Conservation (phyloP, 1,140 invertebrate genomes). For the Drosophila ambigua region DNA sequence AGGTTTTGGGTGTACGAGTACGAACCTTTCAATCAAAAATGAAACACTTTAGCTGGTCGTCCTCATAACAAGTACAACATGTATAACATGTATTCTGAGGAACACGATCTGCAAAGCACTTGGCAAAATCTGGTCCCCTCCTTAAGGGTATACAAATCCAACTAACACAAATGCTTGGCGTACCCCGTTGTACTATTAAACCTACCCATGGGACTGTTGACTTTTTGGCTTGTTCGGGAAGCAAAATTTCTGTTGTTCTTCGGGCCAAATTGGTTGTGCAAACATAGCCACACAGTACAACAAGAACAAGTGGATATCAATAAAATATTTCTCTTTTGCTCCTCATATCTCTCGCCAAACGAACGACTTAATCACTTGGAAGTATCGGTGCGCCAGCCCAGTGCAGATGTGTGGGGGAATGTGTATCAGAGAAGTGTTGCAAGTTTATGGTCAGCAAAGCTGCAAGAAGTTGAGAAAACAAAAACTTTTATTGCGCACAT, state of each 20-base stretch:
- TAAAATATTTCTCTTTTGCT: constrained; percentile 35
- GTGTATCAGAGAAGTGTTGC: constrained; percentile 36
- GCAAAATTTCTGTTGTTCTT: constrained; percentile 54
- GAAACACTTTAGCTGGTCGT: too few relatives aligned
- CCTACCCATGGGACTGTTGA: constrained; percentile 69
- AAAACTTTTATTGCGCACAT: constrained; percentile 56
- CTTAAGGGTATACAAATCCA: constrained; percentile 21
- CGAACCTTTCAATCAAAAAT: too few relatives aligned
- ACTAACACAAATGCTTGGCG: constrained; percentile 70
- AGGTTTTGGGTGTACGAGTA: too few relatives aligned
- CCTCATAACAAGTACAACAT: constrained; percentile 1
- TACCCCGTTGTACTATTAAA: constrained; percentile 70
- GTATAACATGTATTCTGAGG: neutral
- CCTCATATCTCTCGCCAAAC: constrained; percentile 43
- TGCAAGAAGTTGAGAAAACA: constrained; percentile 27
- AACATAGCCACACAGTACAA: constrained; percentile 8
- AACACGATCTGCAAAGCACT: too few relatives aligned
- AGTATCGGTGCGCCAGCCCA: constrained; percentile 32
- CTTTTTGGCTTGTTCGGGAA: constrained; percentile 55
- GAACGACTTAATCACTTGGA: constrained; percentile 71
- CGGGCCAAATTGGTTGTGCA: constrained; percentile 56
- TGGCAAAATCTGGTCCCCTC: too few relatives aligned
- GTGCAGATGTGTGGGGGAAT: constrained; percentile 1
- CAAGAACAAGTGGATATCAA: constrained; percentile 60
- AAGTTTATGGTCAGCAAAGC: constrained; percentile 55